These are phyloP conservation scores for Laticauda laticaudata DNA, from an alignment of 2,113 vertebrate genomes.

Conservation along the genomic window DNA sequence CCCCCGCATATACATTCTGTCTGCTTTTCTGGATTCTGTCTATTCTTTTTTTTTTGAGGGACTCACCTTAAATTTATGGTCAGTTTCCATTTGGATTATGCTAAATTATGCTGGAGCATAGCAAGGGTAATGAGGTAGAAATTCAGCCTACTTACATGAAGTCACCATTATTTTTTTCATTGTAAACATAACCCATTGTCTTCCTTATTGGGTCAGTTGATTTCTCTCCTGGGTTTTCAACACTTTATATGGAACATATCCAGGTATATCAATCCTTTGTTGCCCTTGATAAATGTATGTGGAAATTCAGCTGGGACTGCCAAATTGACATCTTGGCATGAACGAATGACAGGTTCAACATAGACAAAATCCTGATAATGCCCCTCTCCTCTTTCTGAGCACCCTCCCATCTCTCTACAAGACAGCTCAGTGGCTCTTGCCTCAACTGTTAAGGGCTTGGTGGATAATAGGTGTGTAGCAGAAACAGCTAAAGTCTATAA, in stretches of 20 bases:
- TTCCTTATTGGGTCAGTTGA: neutral
- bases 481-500: neutral
- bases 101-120: neutral
- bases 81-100: neutral
- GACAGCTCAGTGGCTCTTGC: neutral
- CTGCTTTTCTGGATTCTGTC: neutral
- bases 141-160: neutral
- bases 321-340: neutral
- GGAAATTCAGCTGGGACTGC: neutral
- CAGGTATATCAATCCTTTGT: neutral
- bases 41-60: neutral
- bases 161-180: neutral
- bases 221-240: neutral
- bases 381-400: neutral
- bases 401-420: neutral
- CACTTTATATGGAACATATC: neutral
- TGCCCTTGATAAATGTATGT: neutral
- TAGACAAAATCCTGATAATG: neutral
- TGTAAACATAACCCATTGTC: neutral
- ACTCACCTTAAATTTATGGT: neutral
- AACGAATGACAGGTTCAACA: neutral
- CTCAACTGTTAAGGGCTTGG: neutral
- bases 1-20: neutral
- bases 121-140: neutral
- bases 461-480: neutral